Conservation (phyloP, 2,888 invertebrate genomes). For the Spialia ferax region DNA sequence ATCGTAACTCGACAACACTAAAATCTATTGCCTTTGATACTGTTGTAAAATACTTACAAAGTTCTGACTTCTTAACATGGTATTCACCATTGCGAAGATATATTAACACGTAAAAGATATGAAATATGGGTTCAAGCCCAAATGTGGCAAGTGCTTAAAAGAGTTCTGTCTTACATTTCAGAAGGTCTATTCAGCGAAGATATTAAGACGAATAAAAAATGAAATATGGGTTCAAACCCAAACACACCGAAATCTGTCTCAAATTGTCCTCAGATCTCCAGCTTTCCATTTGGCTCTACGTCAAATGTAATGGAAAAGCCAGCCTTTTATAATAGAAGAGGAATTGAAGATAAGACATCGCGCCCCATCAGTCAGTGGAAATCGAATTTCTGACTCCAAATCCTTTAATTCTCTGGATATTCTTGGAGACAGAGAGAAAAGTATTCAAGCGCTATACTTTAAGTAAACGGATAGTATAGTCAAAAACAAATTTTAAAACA, state of each 20-base stretch:
- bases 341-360: constrained; percentile 30
- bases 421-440: background rate
- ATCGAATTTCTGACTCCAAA: constrained; percentile 24
- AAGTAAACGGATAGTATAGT: no score
- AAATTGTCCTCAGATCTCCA: constrained; percentile 31
- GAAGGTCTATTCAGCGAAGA: no score
- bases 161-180: no score
- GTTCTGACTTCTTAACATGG: no score
- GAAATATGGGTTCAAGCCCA: no score
- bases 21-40: no score
- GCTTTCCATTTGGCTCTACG: constrained; percentile 42
- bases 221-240: constrained; percentile 7
- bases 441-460: background rate
- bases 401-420: constrained; percentile 5
- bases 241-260: constrained; percentile 30
- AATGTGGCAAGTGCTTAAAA: no score
- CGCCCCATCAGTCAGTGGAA: constrained; percentile 24
- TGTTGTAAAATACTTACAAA: no score
- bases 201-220: background rate
- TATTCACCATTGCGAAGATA: no score
- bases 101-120: no score
- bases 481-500: no score
- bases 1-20: no score
- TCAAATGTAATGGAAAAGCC: constrained; percentile 48
- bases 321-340: constrained; percentile 45